Evolutionary conservation across 2,797 vertebrate genomes (phyloP), one percentile per base, ranked within the genome.

Genomic region (Emys orbicularis): DNA sequence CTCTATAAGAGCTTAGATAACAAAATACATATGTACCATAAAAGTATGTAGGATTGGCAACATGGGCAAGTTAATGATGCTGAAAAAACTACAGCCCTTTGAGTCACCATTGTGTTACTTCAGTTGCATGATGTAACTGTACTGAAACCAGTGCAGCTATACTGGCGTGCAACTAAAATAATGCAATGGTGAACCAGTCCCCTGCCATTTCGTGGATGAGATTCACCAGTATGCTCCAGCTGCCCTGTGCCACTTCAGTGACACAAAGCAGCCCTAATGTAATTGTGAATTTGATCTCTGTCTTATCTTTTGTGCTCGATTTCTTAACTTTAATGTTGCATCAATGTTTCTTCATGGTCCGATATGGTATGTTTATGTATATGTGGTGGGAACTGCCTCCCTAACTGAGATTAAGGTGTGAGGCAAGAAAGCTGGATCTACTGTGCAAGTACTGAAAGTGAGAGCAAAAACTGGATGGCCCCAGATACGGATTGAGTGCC

Each of bases 141-240:
- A 52, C 76, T 12, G 79, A 86, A 89, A 92, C 92, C 68, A 91
- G 93, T 94, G 92, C 94, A 96, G 86, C 37, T 86, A 12, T 44
- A n/a, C 16, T 74, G 81, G 72, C 1, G 0, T 11, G 94, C 80
- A 90, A 90, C 44, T 49, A 88, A 93, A 83, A 86, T 57, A 34
- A 52, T 5, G 4, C 3, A 59, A 0, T 0, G 1, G 52, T 59
- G 88, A 89, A 90, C 68, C 59, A 89, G 16, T 23, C 74, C 44
- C 23, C 74, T 16, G 12, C 12, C 13, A 23, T 49, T 84, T 93
- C 79, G 85, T 84, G 52, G 61, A 74, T 83, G 29, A 86, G 91
- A 89, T 90, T 79, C 56, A 65, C 25, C 72, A 82, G 3, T 6
- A 61, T 0, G 2, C 59, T 59, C 85, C 81, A 77, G 57, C 13